Percentiles rank a stretch among this genome's conserved stretches.
Conservation (phyloP, 2,888 invertebrate genomes). For the Oscheius onirici region DNA sequence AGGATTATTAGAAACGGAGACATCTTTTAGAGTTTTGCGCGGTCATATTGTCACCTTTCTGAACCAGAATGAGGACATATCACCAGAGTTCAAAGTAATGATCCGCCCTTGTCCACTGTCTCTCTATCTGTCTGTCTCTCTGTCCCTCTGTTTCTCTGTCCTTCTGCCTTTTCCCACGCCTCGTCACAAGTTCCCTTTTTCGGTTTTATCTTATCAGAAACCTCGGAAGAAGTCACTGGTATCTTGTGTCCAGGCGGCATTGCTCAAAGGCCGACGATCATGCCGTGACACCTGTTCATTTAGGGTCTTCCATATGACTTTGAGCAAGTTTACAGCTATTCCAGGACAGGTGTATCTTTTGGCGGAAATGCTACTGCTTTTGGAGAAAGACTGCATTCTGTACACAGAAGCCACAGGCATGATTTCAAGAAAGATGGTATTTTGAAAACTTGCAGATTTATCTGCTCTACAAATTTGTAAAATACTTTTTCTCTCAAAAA, state of each 20-base stretch:
- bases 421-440: too few relatives aligned
- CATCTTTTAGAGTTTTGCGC: too few relatives aligned
- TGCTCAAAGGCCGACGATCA: constrained; percentile 5
- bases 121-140: background rate
- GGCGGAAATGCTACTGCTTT: background rate
- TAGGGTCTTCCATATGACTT: background rate
- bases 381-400: background rate
- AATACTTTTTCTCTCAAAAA: too few relatives aligned
- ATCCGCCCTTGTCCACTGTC: background rate
- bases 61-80: background rate
- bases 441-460: too few relatives aligned
- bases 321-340: background rate
- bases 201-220: constrained; percentile 13
- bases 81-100: background rate
- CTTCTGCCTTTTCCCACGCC: too few relatives aligned
- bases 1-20: too few relatives aligned
- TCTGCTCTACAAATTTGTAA: too few relatives aligned
- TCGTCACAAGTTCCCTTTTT: background rate
- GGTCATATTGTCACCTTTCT: background rate
- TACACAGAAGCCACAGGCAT: too few relatives aligned
- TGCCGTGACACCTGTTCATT: constrained; percentile 28
- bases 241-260: background rate
- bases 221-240: too few relatives aligned
- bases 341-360: background rate
- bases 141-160: too few relatives aligned